A percentile compares a stretch with the other conserved stretches of the same genome.
Evolutionary conservation across 2,113 vertebrate genomes (phyloP).

Genomic region (Misgurnus anguillicaudatus): DNA sequence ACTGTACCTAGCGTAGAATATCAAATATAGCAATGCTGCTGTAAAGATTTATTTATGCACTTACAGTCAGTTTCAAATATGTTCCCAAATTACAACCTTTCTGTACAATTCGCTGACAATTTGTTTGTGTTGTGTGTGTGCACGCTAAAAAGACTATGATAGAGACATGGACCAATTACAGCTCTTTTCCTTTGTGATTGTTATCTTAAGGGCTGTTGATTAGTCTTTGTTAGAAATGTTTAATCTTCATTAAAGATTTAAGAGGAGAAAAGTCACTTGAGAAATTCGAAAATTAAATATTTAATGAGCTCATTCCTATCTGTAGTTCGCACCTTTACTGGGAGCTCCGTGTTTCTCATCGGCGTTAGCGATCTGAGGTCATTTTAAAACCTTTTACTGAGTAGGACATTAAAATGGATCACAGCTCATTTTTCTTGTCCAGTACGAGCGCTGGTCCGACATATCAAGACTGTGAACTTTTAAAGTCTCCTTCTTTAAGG

Average conservation of each 20-base stretch:
- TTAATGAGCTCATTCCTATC: conserved; percentile 71
- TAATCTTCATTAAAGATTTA: conserved; percentile 77
- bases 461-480: conserved; percentile 47
- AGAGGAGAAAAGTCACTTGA: conserved; percentile 61
- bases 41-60: conserved; percentile 14
- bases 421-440: conserved; percentile 55
- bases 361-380: conserved; percentile 51
- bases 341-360: conserved; percentile 47
- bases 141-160: conserved; percentile 31
- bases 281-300: conserved; percentile 69
- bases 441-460: conserved; percentile 32
- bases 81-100: conserved; percentile 7
- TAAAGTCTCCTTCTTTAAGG: conserved; percentile 40
- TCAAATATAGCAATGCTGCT: conserved; percentile 29
- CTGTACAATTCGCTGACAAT: conserved; percentile 25
- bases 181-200: conserved; percentile 48
- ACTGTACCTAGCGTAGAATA: conserved; percentile 34
- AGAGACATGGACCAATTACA: conserved; percentile 49
- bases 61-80: not conserved
- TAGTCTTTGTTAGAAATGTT: conserved; percentile 67
- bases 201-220: conserved; percentile 68
- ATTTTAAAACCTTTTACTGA: conserved; percentile 50
- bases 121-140: conserved; percentile 8
- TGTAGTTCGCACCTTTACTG: conserved; percentile 63
- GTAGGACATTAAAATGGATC: conserved; percentile 59